Evolutionary conservation across 2,797 vertebrate genomes (phyloP).

Genomic region (Iguana delicatissima): DNA sequence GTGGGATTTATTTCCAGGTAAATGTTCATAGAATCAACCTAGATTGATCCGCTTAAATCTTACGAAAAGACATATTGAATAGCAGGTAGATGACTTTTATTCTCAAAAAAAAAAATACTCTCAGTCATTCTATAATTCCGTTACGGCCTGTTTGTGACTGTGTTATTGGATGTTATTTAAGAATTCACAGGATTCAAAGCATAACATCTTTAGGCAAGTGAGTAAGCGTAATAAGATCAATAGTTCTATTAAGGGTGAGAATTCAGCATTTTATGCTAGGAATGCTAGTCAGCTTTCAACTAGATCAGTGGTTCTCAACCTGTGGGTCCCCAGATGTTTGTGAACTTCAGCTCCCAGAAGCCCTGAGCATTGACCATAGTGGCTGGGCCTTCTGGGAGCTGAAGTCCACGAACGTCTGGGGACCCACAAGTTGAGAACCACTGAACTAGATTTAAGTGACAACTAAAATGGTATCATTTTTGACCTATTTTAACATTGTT

Average conservation of each 20-base stretch:
- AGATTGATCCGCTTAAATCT: not conserved
- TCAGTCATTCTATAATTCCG: not conserved
- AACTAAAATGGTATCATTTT: conserved; percentile 66
- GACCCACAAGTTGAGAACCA: too few relatives aligned
- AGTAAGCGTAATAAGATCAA: not conserved
- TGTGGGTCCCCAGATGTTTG: too few relatives aligned
- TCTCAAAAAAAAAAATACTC: conserved; percentile 14
- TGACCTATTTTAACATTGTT: conserved; percentile 74
- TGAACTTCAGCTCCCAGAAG: too few relatives aligned
- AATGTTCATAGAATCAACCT: not conserved
- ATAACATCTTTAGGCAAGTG: conserved; percentile 31
- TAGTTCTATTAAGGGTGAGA: conserved; percentile 1
- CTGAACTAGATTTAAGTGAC: conserved; percentile 54
- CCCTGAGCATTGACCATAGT: too few relatives aligned
- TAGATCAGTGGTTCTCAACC: too few relatives aligned
- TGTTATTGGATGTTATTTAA: not conserved
- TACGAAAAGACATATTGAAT: not conserved
- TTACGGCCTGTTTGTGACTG: not conserved
- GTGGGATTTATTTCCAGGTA: not conserved
- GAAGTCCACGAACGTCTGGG: too few relatives aligned
- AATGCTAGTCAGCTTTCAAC: conserved; percentile 45
- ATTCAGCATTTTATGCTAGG: conserved; percentile 22
- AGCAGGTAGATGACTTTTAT: not conserved
- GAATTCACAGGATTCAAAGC: not conserved
- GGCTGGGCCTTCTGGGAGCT: too few relatives aligned